Evolutionary conservation across 2,888 invertebrate species (phyloP).

Genomic region (Eupithecia insigniata): DNA sequence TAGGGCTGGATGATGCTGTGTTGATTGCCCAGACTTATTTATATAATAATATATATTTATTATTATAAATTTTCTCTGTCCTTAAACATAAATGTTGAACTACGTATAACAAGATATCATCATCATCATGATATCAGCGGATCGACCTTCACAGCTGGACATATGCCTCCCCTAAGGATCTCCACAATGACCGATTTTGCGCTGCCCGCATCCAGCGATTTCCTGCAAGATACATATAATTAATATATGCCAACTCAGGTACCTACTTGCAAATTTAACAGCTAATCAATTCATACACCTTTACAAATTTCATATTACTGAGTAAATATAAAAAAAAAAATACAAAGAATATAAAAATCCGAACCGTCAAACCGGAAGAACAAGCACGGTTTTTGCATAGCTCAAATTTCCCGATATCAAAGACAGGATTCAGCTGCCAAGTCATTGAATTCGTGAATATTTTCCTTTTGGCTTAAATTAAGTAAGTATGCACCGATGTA

Average conservation of each 20-base stretch:
- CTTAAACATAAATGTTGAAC: background rate
- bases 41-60: too few species aligned
- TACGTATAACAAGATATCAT: background rate
- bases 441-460: slow-evolving; percentile 55
- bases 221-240: too few species aligned
- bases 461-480: slow-evolving; percentile 53
- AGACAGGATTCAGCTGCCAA: slow-evolving; percentile 46
- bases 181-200: too few species aligned
- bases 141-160: too few species aligned
- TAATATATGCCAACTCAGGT: background rate
- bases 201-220: too few species aligned
- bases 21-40: too few species aligned
- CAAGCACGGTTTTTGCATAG: slow-evolving; percentile 37
- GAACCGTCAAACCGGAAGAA: slow-evolving; percentile 35
- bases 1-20: too few species aligned
- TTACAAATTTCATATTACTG: background rate
- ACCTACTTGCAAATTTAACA: background rate
- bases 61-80: background rate
- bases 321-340: background rate
- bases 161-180: too few species aligned
- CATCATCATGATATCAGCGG: too few species aligned
- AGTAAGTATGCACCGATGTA: slow-evolving; percentile 47
- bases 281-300: background rate
- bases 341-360: slow-evolving; percentile 26
- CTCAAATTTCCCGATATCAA: slow-evolving; percentile 42